Base-by-base conservation (phyloP, 35 echinoderm and acorn worm genomes). In the Antedon bifida region DNA sequence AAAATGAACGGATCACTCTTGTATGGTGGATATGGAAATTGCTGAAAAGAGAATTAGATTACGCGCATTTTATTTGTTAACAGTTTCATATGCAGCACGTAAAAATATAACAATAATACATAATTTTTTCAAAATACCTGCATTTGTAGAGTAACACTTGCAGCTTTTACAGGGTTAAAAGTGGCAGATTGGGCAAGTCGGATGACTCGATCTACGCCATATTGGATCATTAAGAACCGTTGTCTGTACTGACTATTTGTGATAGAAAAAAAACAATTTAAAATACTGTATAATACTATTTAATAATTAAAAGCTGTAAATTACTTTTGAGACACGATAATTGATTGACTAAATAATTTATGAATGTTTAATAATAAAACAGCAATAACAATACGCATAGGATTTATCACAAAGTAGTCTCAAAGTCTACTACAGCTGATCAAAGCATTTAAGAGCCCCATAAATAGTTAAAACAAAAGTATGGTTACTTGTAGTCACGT, bases 11-110 rank as follows among this genome's bases (percentile, higher is more conserved):
- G 32, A 64, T 99, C 95, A 21, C 78, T n/a, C 29, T 75, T 74
- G 45, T 91, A 90, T 4, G 79, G 74, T 35, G 93, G 87, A 84
- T 91, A 91, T 5, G 93, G 93, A 34, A 83, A 92, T 96, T 89
- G 89, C 93, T 96, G 84, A n/a, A 82, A 77, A 19, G 14, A 83
- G 42, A 84, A 79, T n/a, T 21, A 17, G 33, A 78, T 38, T 39
- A 34, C 35, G 30, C 14, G 35, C 29, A 19, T 39, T 29, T 34
- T 29, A 14, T 29, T 17, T 29, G 30, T 16, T 10, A 10, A 0
- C 10, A 34, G 29, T n/a, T 17, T n/a, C 16, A 13, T 13, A 32
- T n/a, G 31, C 30, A 8, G 35, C 11, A 81, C 12, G 13, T 34
- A 10, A n/a, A n/a, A n/a, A n/a, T n/a, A n/a, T n/a, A n/a, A 4